Evolutionary conservation across 2,888 invertebrate genomes (phyloP), one percentile per base, ranked within the genome.

Genomic region (Chirona hameri): DNA sequence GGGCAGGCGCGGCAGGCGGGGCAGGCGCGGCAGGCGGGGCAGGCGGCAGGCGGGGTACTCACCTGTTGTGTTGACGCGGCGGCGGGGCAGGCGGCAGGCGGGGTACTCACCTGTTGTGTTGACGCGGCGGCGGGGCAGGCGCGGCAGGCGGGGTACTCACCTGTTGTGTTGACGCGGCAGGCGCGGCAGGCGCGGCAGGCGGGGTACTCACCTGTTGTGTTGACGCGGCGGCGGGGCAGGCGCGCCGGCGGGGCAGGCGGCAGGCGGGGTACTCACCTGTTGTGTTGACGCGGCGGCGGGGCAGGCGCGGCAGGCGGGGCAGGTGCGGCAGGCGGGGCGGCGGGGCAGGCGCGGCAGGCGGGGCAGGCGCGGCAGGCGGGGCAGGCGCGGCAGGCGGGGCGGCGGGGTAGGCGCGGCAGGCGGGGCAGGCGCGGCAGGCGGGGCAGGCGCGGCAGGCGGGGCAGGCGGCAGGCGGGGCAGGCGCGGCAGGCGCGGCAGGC

Each of bases 11-110:
- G 14, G 60, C 24, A 2, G 24, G 21, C 14, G 3, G 60, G 21
- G 24, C 39, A 7, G 7, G 39, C 39, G 60, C 60, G 21, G 60
- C 21, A 18, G 18, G 4, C 60, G 39, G 39, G 39, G 39, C 4
- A 39, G 39, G 60, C 1, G 14, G 24, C 24, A 2, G 24, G 21
- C 9, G 7, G 60, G 21, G 24, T 65, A 29, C 92, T 89, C 86
- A 96, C 96, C 93, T 94, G 88, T 95, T 95, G 88, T 92, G 91
- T 88, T 95, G 7, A 7, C 39, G 60, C 60, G 21, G 60, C 21
- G 18, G 4, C 60, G 39, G 39, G 39, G 39, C 4, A 39, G 39
- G 60, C 1, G 14, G 24, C 24, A 2, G 24, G 21, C 9, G 7
- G 60, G 21, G 24, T 65, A 29, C 92, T 89, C n/a, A n/a, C n/a